A percentile compares a stretch with the other conserved stretches of the same genome.
Conservation (phyloP, 1,140 invertebrate species). For the Idris sp. region DNA sequence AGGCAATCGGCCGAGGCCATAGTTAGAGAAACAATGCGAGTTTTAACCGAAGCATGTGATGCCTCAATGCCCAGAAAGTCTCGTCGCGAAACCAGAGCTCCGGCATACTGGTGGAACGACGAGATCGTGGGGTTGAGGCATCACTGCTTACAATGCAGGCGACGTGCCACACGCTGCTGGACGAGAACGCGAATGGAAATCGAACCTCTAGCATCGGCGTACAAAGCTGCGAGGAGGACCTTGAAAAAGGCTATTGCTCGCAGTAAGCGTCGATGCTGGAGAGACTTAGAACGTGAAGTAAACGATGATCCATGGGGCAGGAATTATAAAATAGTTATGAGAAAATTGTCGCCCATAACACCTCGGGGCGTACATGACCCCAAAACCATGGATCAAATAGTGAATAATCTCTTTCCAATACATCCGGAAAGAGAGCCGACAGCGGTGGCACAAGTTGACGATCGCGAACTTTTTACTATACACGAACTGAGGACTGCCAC, state of each 20-base stretch:
- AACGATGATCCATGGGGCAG: conserved; percentile 60
- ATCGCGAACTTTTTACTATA: conserved; percentile 23
- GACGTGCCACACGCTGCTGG: not conserved
- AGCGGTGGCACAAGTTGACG: not conserved
- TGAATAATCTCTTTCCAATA: no score
- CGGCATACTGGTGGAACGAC: conserved; percentile 13
- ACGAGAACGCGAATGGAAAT: not conserved
- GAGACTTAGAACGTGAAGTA: no score
- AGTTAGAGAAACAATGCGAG: not conserved
- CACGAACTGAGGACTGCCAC: conserved; percentile 32
- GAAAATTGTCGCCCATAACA: conserved; percentile 4
- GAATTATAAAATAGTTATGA: conserved; percentile 59
- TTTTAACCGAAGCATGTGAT: conserved; percentile 2
- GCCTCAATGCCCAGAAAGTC: conserved; percentile 1
- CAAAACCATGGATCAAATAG: no score
- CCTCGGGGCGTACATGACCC: no score
- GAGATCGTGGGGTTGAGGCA: no score
- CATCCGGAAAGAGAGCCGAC: no score
- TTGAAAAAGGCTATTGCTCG: conserved; percentile 48
- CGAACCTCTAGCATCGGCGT: not conserved
- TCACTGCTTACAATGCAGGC: conserved; percentile 1
- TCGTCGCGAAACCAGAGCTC: not conserved
- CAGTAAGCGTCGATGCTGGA: no score
- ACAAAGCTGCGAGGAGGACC: conserved; percentile 6
- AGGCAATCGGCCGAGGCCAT: not conserved